Evolutionary conservation across 2,888 invertebrate genomes (phyloP).

Genomic region (Drosophila sordidula): DNA sequence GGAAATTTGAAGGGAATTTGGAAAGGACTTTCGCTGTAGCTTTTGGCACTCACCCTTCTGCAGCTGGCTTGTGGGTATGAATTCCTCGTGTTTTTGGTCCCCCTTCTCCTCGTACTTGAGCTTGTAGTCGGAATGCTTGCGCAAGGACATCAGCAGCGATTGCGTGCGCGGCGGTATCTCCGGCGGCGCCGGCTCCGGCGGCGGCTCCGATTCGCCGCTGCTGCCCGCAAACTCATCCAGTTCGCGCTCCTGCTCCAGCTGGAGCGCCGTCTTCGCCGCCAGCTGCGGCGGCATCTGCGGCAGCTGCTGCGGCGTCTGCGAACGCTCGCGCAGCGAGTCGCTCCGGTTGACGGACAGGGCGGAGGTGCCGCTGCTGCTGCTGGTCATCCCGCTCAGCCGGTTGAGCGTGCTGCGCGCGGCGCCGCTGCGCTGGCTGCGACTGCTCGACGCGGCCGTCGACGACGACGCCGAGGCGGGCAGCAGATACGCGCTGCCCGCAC

Average conservation of each 20-base stretch:
- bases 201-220: constrained; percentile 87
- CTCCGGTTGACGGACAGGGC: constrained; percentile 69
- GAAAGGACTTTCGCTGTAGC: background rate
- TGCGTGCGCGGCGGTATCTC: constrained; percentile 95
- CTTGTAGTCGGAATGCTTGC: constrained; percentile 85
- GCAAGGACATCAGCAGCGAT: constrained; percentile 88
- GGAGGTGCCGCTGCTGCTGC: constrained; percentile 86
- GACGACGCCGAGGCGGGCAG: constrained; percentile 72
- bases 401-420: constrained; percentile 74
- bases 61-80: constrained; percentile 84
- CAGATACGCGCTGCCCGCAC: constrained; percentile 44
- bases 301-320: constrained; percentile 20
- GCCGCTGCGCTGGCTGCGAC: constrained; percentile 84
- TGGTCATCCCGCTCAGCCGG: constrained; percentile 86
- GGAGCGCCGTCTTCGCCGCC: constrained; percentile 16
- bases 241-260: constrained; percentile 66
- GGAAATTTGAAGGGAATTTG: background rate
- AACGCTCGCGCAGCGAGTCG: constrained; percentile 55
- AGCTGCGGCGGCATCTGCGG: constrained; percentile 31
- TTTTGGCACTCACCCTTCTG: constrained; percentile 68
- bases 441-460: constrained; percentile 80
- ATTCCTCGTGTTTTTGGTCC: constrained; percentile 85
- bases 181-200: constrained; percentile 94
- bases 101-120: constrained; percentile 85
- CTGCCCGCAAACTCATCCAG: constrained; percentile 63